Base-by-base conservation (phyloP, 1,140 invertebrate genomes). In the Conus ventricosus region DNA sequence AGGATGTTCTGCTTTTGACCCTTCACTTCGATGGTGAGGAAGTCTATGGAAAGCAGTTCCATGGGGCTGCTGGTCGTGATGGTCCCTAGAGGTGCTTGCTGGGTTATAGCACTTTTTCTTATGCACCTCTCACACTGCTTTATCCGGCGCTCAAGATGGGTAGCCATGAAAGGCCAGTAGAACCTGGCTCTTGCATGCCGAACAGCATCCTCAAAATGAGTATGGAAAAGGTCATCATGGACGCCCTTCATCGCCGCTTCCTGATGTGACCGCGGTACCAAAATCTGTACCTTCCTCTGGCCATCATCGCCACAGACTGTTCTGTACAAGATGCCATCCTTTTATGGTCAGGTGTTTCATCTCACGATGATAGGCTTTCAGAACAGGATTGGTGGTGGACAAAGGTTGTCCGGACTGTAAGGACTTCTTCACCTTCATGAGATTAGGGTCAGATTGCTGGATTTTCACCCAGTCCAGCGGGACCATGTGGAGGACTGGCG, bases 1-100 rank as follows among this genome's bases (percentile, higher is more conserved):
- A 87, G 27, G 6, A 87, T 78, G 53, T 78, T 54, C 75, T 87
- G 82, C 53, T 84, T 84, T 23, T 84, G 5, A 4, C 82, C 82
- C 54, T 84, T 60, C 5, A 25, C 51, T n/a, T 84, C 81, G 25
- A 84, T 82, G 55, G 85, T 76, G 15, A 87, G 54, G n/a, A 87
- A 87, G n/a, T 87, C 67, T 15, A 87, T 87, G 51, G 13, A 78
- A 13, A 87, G 15, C 39, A 87, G 75, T 23, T 75, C 53, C 15
- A 87, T n/a, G 11, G 76, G 57, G 25, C 6, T 60, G 10, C 53
- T 60, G 8, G 85, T 76, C n/a, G 51, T 23, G 75, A 87, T 87
- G 7, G 75, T 54, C 10, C 53, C 4, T 71, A 87, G 53, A 5
- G 25, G 67, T 20, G 67, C 85, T 87, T 78, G 78, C 53, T 87